Evolutionary conservation across 2,888 invertebrate genomes (phyloP), one percentile per base, ranked within the genome.

Genomic region (Ectobius pallidus): DNA sequence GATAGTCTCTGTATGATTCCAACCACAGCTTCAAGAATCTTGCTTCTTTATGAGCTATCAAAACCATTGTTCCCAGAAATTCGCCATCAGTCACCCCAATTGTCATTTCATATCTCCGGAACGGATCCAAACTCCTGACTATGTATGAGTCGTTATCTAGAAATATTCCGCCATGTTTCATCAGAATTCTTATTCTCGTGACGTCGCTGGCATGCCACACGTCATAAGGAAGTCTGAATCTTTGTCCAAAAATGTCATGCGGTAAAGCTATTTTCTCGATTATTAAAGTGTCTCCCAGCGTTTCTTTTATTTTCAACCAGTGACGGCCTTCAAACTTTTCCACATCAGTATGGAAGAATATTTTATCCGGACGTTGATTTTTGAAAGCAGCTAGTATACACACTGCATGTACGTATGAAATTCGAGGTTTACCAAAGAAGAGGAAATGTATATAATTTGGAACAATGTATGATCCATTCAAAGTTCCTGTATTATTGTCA

Each of bases 1-100:
- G 76, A 74, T 83, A 83, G 14, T 77, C 74, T 46, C 76, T 77
- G 74, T 83, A 83, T 16, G 82, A 80, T 30, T 80, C 77, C 27
- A 81, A 75, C 82, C 82, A 83, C 0, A 78, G 71, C 62, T 76
- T 74, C 9, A 82, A 76, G 77, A 83, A 82, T 52, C 81, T 77
- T 0, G 83, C 82, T 72, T 81, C 78, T 74, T 79, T 80, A 65
- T 81, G 80, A 0, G 80, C 82, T 62, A 83, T 76, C 65, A 83
- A 73, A 9, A 83, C 65, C 42, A 44, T 42, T 2, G 65, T 65
- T 1, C 65, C 65, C 20, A 46, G 7, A 1, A 30, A n/a, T 3
- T 25, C 6, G 9, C 44, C 27, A 4, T 65, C 65, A 27, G 65
- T 42, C 9, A 42, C 18, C 14, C 65, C 65, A 18, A 65, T 16